These are phyloP conservation scores for Callipepla californica DNA, from an alignment of 2,113 vertebrate genomes.

Conservation along the genomic window DNA sequence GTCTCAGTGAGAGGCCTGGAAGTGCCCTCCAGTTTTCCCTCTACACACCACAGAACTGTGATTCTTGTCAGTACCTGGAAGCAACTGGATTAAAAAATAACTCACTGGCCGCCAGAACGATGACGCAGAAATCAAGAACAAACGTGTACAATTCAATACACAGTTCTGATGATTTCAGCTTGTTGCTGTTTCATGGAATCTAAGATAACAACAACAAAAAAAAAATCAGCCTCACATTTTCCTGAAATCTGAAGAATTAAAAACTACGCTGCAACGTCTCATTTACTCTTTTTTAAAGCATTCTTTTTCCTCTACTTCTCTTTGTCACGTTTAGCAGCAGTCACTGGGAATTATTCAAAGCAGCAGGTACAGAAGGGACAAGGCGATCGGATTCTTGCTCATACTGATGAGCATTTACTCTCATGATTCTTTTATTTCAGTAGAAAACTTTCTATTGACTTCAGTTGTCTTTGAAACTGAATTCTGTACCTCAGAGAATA, in stretches of 20 bases:
- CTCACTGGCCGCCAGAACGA: background rate
- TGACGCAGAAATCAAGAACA: background rate
- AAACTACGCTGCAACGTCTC: background rate
- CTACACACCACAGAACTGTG: background rate
- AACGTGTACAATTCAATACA: background rate
- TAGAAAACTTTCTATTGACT: constrained; percentile 49
- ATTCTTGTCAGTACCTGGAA: background rate
- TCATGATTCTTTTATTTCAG: constrained; percentile 48
- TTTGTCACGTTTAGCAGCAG: background rate
- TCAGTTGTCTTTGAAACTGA: constrained; percentile 49
- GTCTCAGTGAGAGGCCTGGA: background rate
- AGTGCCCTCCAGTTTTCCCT: background rate
- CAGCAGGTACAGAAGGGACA: background rate
- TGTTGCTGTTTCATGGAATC: background rate
- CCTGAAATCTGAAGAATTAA: background rate
- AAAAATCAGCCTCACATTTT: background rate
- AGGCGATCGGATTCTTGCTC: background rate
- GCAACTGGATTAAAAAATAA: background rate
- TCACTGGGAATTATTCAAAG: background rate
- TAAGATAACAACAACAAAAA: background rate
- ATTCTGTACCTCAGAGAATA: constrained; percentile 36
- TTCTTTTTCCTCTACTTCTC: background rate
- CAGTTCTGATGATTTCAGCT: background rate
- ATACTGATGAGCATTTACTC: background rate
- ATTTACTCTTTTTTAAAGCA: background rate